Evolutionary conservation across 2,888 invertebrate species (phyloP).

Genomic region (Elgonia sp.): DNA sequence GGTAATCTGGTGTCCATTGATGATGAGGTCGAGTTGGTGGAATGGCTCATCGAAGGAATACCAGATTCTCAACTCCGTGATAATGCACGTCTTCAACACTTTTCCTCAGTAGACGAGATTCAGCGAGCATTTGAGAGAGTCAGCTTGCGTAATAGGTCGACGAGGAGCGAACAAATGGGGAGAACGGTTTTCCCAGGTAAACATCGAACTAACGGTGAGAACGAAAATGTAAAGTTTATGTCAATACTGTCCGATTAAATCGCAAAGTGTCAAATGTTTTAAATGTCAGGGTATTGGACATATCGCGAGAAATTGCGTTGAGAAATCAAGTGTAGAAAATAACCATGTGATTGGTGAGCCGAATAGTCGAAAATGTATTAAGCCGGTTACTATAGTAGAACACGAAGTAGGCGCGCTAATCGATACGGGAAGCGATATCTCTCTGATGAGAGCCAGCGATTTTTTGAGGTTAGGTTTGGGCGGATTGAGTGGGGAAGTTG

Average conservation of each 20-base stretch:
- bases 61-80: constrained; percentile 66
- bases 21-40: constrained; percentile 70
- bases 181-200: not conserved
- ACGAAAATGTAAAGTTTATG: constrained; percentile 1
- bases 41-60: constrained; percentile 77
- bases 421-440: constrained; percentile 64
- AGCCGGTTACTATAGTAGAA: constrained; percentile 14
- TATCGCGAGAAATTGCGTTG: constrained; percentile 35
- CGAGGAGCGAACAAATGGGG: not conserved
- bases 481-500: not conserved
- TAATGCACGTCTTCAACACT: constrained; percentile 74
- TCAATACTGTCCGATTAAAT: constrained; percentile 43
- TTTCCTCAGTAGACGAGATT: constrained; percentile 50
- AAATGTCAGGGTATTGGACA: constrained; percentile 59
- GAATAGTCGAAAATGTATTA: constrained; percentile 24
- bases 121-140: constrained; percentile 73
- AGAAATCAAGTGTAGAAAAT: constrained; percentile 7
- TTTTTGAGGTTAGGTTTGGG: constrained; percentile 43
- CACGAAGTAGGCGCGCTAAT: constrained; percentile 30
- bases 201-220: not conserved
- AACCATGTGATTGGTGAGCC: not conserved
- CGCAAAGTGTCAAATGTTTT: constrained; percentile 55
- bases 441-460: constrained; percentile 40
- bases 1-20: constrained; percentile 72
- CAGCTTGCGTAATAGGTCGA: constrained; percentile 9